phyloP scores from a whole-genome alignment of 2,113 vertebrate genomes.

The Erythrocercus mccallii region DNA sequence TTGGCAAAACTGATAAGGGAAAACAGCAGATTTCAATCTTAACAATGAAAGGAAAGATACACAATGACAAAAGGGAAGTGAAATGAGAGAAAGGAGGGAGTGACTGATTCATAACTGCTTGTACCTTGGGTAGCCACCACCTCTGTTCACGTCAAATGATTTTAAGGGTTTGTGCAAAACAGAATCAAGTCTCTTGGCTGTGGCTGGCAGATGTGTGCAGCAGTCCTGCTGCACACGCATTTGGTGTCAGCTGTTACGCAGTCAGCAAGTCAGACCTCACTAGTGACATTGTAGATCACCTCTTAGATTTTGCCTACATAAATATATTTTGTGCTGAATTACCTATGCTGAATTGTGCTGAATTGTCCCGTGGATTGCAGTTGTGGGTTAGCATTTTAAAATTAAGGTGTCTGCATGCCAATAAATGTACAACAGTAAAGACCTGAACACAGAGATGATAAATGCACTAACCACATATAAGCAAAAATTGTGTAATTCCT shows the following conservation, averaged over 20 bases:
- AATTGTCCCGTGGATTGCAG: accelerated
- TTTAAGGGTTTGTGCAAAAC: background rate
- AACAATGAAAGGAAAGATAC: background rate
- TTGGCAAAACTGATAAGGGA: background rate
- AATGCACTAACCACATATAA: background rate
- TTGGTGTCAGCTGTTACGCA: background rate
- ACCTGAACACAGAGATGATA: background rate
- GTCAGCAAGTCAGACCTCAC: background rate
- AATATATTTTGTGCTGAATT: background rate
- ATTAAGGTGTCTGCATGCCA: background rate
- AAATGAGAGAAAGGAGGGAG: background rate
- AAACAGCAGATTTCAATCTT: background rate
- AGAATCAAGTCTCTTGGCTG: background rate
- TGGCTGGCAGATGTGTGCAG: background rate
- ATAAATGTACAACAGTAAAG: background rate
- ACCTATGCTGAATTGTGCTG: too few relatives aligned
- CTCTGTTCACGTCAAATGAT: background rate
- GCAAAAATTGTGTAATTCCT: background rate
- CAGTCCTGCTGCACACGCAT: background rate
- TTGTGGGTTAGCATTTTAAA: background rate
- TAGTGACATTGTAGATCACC: background rate
- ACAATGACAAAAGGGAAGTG: background rate
- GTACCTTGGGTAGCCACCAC: background rate
- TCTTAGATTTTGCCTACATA: background rate
- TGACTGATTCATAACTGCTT: background rate